A percentile compares a stretch with the other conserved stretches of the same genome.
These are phyloP conservation scores for Amyelois transitella DNA, from an alignment of 1,140 invertebrate genomes.

Conservation along the genomic window DNA sequence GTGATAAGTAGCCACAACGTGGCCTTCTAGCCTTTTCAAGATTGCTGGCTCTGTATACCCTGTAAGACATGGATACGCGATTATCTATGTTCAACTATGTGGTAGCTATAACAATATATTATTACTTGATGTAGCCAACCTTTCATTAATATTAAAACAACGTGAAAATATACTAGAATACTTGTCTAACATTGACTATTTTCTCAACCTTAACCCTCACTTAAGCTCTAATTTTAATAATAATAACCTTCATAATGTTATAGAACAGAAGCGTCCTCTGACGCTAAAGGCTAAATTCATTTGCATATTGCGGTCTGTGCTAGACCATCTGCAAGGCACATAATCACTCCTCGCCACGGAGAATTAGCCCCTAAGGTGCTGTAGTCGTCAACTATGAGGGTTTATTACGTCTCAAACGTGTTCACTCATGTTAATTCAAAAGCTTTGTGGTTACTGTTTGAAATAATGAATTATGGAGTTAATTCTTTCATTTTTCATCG, in stretches of 20 bases:
- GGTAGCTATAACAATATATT: no score
- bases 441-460: constrained; percentile 44
- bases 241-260: constrained; percentile 12
- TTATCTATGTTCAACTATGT: no score
- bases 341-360: constrained; percentile 61
- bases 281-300: constrained; percentile 63
- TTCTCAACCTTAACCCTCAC: neutral
- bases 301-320: constrained; percentile 59
- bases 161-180: neutral
- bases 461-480: neutral
- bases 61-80: no score
- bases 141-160: neutral
- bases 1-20: no score
- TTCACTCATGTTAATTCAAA: constrained; percentile 61
- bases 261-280: constrained; percentile 40
- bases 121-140: no score
- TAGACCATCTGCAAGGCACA: constrained; percentile 34
- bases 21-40: no score
- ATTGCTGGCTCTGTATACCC: no score
- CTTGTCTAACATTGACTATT: neutral
- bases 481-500: neutral
- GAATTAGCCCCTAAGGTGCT: constrained; percentile 69
- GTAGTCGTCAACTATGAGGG: constrained; percentile 46
- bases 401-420: constrained; percentile 64
- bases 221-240: neutral